These are phyloP conservation scores for Passer domesticus DNA, from an alignment of 2,113 vertebrate genomes.

Conservation along the genomic window DNA sequence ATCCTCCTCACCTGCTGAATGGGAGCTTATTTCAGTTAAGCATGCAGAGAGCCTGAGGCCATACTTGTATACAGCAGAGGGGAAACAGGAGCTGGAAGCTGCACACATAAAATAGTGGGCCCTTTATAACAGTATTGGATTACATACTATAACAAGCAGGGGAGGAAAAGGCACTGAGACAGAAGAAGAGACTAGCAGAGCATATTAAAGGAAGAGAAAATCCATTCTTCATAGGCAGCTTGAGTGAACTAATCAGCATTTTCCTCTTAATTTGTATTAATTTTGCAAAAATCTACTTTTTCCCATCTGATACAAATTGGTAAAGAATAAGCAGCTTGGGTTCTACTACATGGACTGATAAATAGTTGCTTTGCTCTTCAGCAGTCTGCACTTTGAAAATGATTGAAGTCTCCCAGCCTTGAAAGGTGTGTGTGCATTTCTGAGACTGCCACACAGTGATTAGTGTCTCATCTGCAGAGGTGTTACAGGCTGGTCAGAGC, in stretches of 20 bases:
- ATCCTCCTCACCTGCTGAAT: not conserved
- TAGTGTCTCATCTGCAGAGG: not conserved
- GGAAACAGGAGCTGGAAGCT: not conserved
- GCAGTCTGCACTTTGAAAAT: not conserved
- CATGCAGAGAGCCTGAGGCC: not conserved
- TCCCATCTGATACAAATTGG: not conserved
- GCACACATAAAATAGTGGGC: not conserved
- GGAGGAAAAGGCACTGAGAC: not conserved
- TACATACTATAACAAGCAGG: not conserved
- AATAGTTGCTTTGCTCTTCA: not conserved
- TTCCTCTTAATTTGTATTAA: not conserved
- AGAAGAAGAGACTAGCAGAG: not conserved
- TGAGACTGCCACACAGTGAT: not conserved
- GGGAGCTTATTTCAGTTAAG: not conserved
- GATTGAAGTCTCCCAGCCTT: not conserved
- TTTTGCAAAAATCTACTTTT: not conserved
- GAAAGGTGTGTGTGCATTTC: not conserved
- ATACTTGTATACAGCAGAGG: not conserved
- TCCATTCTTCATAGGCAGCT: not conserved
- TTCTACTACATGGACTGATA: not conserved
- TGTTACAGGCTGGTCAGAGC: not conserved
- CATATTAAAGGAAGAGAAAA: not conserved
- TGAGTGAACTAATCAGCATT: not conserved
- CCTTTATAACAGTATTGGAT: not conserved
- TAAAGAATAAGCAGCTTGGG: not conserved